Evolutionary conservation across 92 coral and sea anemone genomes (phyloP), one percentile per base, ranked within the genome.

Genomic region (Parazoanthus swiftii): DNA sequence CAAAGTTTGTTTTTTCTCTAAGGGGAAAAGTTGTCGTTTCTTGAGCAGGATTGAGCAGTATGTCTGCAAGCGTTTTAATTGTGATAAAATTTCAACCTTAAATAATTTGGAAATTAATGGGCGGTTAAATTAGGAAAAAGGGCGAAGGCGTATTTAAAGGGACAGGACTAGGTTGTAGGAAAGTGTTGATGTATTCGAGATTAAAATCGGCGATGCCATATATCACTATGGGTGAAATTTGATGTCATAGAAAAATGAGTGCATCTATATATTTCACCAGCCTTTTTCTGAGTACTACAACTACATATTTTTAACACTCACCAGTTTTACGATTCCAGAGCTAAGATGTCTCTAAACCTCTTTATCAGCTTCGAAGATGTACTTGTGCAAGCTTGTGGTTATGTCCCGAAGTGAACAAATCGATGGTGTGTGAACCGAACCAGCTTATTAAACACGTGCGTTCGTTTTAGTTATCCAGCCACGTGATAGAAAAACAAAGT

Each of bases 281-380:
- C 66, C 4, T 58, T 6, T 15, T 6, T 14, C 66, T 58, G 16
- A 20, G 23, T 63, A 63, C 1, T 2, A 20, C 77, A 29, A 39
- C 42, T 73, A 5, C 6, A 50, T 3, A 79, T 3, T 0, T 29
- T 36, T 25, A 15, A 10, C 9, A 35, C 87, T 71, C 20, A 84
- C 66, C 87, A n/a, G 76, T 25, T 44, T 15, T 21, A 35, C 9
- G 8, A 70, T 71, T 43, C 63, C n/a, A 25, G 54, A 8, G n/a
- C n/a, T 76, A 6, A 21, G 46, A 42, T 42, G 77, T 9, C 39
- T 43, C 18, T 6, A 65, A 82, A 66, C 20, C 75, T 21, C 73
- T 83, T 84, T 84, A 82, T 84, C 58, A 71, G 79, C 79, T 71
- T 50, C 44, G 59, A n/a, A 46, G 26, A 46, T 72, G 20, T 16